Conservation (phyloP, 2,113 vertebrate species). For the Helogale parvula region DNA sequence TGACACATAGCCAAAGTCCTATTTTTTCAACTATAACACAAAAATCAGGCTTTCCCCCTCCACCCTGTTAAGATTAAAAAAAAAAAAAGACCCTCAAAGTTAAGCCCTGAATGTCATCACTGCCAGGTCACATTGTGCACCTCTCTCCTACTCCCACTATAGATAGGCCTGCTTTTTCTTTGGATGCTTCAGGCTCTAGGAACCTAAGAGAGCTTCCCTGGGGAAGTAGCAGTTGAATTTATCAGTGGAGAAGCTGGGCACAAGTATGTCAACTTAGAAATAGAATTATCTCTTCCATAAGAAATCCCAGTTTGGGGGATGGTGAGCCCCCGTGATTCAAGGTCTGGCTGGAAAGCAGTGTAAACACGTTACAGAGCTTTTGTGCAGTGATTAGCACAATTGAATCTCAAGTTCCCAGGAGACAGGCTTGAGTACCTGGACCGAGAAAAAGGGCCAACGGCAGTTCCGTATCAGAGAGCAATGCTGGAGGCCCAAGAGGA, state of each 20-base stretch:
- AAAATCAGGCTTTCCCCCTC: background rate
- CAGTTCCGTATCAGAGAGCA: background rate
- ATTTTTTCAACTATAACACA: background rate
- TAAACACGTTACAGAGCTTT: background rate
- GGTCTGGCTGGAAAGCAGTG: background rate
- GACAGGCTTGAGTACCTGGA: background rate
- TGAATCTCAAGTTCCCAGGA: background rate
- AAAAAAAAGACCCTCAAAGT: background rate
- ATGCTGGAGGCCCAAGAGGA: background rate
- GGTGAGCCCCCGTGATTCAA: background rate
- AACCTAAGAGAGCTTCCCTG: background rate
- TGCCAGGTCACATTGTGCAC: no score
- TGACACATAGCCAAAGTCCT: background rate
- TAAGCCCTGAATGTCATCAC: background rate
- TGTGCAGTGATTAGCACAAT: background rate
- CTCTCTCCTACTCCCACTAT: background rate
- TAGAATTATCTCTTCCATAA: background rate
- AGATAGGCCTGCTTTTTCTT: background rate
- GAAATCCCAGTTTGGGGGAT: background rate
- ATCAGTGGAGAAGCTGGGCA: background rate
- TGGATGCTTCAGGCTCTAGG: background rate
- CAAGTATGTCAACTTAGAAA: background rate
- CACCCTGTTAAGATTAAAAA: background rate
- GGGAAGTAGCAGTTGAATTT: background rate
- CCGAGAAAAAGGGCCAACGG: background rate